Evolutionary conservation across 2,797 vertebrate genomes (phyloP), one percentile per base, ranked within the genome.

Genomic region (Scolopax rusticola): DNA sequence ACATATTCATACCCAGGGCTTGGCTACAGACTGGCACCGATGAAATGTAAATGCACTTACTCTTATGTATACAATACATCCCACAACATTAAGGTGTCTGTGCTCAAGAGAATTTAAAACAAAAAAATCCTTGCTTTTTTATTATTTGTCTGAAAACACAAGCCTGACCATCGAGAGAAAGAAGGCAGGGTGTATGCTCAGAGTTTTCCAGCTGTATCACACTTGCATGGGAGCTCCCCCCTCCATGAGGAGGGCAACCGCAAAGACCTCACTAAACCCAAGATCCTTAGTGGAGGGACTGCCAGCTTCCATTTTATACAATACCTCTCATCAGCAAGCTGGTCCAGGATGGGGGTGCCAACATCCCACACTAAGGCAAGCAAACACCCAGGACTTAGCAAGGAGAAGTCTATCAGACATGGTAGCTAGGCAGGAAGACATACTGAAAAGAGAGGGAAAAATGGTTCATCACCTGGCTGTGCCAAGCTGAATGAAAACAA

Each of bases 161-260:
- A 40, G 17, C 16, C 40, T 67, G 51, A 30, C 30, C 69, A 38
- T 1, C 4, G 25, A 63, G 36, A 60, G 13, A 41, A 77, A 63
- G 43, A 36, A 25, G 11, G 30, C 21, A 89, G 36, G 47, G 27
- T 16, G 4, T 28, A 14, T 1, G 4, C 30, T 28, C 38, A 18
- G 67, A 45, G 53, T 24, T 41, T 78, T 54, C 47, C 70, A 54
- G 38, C 6, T 2, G 0, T n/a, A 28, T 6, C 48, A 15, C 32
- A 32, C 3, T 0, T 6, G 30, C 33, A 15, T 0, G 0, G 57
- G 33, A 87, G 14, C 47, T 48, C 47, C 7, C 7, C 4, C 0
- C 1, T 2, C 19, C 4, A 8, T 1, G 4, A 47, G 16, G 15
- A 38, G 23, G 7, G 23, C 51, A 13, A 81, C 32, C 54, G 61